Base-by-base conservation (phyloP, 2,113 vertebrate genomes). In the Datnioides undecimradiatus region DNA sequence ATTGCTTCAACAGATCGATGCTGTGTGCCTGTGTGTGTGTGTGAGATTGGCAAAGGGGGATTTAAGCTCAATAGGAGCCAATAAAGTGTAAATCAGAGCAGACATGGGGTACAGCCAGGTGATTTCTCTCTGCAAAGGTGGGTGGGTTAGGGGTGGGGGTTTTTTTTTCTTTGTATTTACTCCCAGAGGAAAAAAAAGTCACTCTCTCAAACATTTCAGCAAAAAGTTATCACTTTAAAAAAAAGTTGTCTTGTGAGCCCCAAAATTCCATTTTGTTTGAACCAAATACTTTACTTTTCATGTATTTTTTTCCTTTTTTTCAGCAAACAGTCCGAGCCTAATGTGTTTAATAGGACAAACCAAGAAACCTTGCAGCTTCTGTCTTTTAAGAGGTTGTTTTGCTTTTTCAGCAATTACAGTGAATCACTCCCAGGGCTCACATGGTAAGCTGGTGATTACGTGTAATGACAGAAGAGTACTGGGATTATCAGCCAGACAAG, bases 31-130 rank as follows among this genome's bases (percentile, higher is more conserved):
- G 21, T 19, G 27, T 72, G 79, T 36, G 75, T 46, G 55, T 63
- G 62, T 34, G 69, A 46, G 79, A 73, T 21, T 58, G 81, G 63
- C 25, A 8, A 74, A 67, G 59, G 48, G 83, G 58, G 75, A 73
- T 82, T 84, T 60, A 71, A 76, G 73, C 9, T 33, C 80, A 23
- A 57, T 68, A 70, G 67, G 55, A 88, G 66, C 68, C 76, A 82
- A 60, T 87, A 79, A 88, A 71, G 84, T 83, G 63, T 85, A 85
- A 83, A 85, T 90, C 77, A 82, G 67, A 85, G 71, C 55, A 51
- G 72, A 79, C 63, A 21, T 38, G 48, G 21, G 57, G 62, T 45
- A 54, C 69, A 63, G 58, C 58, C 65, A 38, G 66, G 57, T 72
- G 63, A 68, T 80, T 85, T 70, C 21, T 73, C 48, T 79, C 40